phyloP scores from a whole-genome alignment of 92 coral and sea anemone genomes.

The Zoanthus gigantus region DNA sequence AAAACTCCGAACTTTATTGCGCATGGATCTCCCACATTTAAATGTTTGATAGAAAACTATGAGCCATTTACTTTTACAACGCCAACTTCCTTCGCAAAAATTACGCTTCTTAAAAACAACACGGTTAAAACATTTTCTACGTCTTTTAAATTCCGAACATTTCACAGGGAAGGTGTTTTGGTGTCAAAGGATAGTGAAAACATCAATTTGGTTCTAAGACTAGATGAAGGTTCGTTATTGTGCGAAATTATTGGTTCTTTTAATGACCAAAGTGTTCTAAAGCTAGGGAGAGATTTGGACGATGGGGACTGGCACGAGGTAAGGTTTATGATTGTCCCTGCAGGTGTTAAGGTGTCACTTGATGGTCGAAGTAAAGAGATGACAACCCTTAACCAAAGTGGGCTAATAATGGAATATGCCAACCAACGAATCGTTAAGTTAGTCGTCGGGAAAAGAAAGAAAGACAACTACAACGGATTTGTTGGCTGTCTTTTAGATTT shows the following conservation, averaged over 20 bases:
- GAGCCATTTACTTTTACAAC: slow-evolving; percentile 71
- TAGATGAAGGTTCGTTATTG: slow-evolving; percentile 68
- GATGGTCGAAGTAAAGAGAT: slow-evolving; percentile 57
- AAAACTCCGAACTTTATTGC: slow-evolving; percentile 36
- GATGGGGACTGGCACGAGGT: slow-evolving; percentile 97
- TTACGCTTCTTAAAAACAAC: slow-evolving; percentile 72
- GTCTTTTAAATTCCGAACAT: slow-evolving; percentile 89
- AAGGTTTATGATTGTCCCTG: slow-evolving; percentile 58
- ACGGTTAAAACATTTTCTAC: slow-evolving; percentile 60
- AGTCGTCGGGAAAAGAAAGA: slow-evolving; percentile 67
- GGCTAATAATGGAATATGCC: slow-evolving; percentile 67
- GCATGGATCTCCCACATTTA: slow-evolving; percentile 63
- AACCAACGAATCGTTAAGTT: slow-evolving; percentile 76
- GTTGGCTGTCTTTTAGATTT: slow-evolving; percentile 89
- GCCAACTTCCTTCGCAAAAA: slow-evolving; percentile 69
- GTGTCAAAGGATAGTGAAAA: slow-evolving; percentile 76
- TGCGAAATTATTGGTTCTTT: slow-evolving; percentile 74
- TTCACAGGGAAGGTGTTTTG: slow-evolving; percentile 74
- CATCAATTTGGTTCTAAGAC: slow-evolving; percentile 69
- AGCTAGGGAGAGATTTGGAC: slow-evolving; percentile 74
- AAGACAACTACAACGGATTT: slow-evolving; percentile 66
- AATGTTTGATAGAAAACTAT: slow-evolving; percentile 68
- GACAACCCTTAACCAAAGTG: slow-evolving; percentile 60
- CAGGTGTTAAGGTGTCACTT: slow-evolving; percentile 58
- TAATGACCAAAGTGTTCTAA: slow-evolving; percentile 61